Base-by-base conservation (phyloP, 2,888 invertebrate genomes). In the Hyles lineata region DNA sequence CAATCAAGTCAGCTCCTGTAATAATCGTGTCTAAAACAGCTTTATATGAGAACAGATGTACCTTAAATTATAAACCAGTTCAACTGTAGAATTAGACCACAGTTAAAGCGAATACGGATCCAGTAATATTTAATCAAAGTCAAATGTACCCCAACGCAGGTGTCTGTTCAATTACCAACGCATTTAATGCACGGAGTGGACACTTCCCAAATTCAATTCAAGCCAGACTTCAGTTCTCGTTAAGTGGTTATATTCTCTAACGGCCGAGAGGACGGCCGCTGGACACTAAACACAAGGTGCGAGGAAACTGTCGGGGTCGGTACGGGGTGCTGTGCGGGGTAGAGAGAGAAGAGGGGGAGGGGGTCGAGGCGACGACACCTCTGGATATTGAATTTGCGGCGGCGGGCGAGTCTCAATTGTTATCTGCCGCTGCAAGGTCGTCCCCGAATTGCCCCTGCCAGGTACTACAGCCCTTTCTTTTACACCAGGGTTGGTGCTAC, bases 361-460 rank as follows among this genome's bases (percentile, higher is more conserved):
- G 89, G 89, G 86, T 88, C 82, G 77, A 79, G 83, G 82, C 83
- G 85, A 84, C 86, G 90, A 90, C 92, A 93, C 93, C 92, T 92
- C 92, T 89, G 91, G 91, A 92, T 93, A 94, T 94, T 94, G 93
- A 93, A 93, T 93, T 92, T 92, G 93, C 87, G 89, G 89, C 88
- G 89, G 88, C 86, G 88, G 83, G 87, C 87, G 88, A 87, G 86
- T 89, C 91, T 89, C 93, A 91, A 92, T 93, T 94, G 93, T 93
- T 93, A 93, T 93, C 93, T 89, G 89, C 82, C 89, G 86, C 86
- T 92, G 93, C 93, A 93, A 93, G 93, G 93, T 92, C 92, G 90
- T 82, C 85, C 85, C 85, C 82, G 83, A 87, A 85, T 79, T 82
- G 85, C 86, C 85, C 85, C 83, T 77, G 83, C 84, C 92, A 93